Percentiles rank a stretch among this genome's conserved stretches.
Conservation (phyloP, 2,797 vertebrate species). For the Ficedula albicollis region DNA sequence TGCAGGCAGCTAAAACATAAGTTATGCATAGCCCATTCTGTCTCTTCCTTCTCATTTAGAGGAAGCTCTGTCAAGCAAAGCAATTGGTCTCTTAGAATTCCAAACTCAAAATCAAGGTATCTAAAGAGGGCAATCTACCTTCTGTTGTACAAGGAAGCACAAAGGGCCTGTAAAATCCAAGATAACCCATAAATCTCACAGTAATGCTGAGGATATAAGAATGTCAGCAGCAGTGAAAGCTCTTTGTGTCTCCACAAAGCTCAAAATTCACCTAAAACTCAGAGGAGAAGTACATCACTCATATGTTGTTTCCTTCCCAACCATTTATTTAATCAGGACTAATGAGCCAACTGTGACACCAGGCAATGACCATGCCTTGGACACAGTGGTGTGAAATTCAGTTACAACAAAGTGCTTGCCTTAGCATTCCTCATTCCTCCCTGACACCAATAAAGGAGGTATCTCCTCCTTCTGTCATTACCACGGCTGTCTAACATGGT, state of each 20-base stretch:
- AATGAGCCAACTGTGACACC: not conserved
- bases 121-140: not conserved
- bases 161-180: not conserved
- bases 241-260: not conserved
- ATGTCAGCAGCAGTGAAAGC: not conserved
- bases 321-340: not conserved
- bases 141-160: not conserved
- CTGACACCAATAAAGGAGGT: not conserved
- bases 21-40: not conserved
- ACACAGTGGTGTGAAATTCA: not conserved
- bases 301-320: not conserved
- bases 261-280: not conserved
- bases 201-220: not conserved
- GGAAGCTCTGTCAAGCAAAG: not conserved
- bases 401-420: not conserved
- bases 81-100: not conserved
- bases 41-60: not conserved
- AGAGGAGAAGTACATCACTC: not conserved
- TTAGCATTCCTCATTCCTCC: not conserved
- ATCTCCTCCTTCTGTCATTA: not conserved
- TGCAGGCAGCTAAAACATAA: not conserved
- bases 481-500: not conserved
- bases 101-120: not conserved
- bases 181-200: not conserved
- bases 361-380: not conserved